Evolutionary conservation across 2,888 invertebrate genomes (phyloP).

Genomic region (Lithosia quadra): DNA sequence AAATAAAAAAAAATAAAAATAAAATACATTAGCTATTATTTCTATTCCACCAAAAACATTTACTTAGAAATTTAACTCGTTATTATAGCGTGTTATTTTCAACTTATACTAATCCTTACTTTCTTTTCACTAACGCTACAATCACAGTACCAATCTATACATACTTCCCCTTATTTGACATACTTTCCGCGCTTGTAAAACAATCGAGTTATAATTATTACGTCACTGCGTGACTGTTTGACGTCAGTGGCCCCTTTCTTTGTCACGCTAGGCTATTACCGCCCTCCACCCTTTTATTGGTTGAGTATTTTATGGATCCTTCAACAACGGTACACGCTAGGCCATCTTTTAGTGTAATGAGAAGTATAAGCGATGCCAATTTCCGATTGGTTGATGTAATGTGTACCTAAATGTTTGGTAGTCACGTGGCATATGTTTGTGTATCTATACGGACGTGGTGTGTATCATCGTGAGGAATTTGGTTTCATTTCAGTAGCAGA

Average conservation of each 20-base stretch:
- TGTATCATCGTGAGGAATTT: neutral
- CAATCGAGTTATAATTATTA: conserved; percentile 18
- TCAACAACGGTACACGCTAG: conserved; percentile 14
- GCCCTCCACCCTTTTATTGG: conserved; percentile 9
- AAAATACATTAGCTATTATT: neutral
- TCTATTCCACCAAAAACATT: neutral
- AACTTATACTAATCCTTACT: conserved; percentile 3
- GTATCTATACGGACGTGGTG: neutral
- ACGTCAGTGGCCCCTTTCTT: conserved; percentile 18
- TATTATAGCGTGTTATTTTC: conserved; percentile 3
- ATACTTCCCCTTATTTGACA: neutral
- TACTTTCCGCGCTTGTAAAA: conserved; percentile 5
- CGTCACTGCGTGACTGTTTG: conserved; percentile 20
- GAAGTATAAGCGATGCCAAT: conserved; percentile 7
- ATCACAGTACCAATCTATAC: neutral
- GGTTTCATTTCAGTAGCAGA: neutral
- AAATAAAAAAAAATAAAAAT: too few species aligned
- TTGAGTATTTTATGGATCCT: conserved; percentile 14
- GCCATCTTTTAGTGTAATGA: conserved; percentile 11
- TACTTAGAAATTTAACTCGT: neutral
- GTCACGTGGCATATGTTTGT: neutral
- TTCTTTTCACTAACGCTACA: neutral
- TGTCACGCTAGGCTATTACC: conserved; percentile 20
- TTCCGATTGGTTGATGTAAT: neutral
- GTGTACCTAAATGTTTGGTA: neutral